Base-by-base conservation (phyloP, 2,797 vertebrate genomes). In the Crocidura indochinensis region DNA sequence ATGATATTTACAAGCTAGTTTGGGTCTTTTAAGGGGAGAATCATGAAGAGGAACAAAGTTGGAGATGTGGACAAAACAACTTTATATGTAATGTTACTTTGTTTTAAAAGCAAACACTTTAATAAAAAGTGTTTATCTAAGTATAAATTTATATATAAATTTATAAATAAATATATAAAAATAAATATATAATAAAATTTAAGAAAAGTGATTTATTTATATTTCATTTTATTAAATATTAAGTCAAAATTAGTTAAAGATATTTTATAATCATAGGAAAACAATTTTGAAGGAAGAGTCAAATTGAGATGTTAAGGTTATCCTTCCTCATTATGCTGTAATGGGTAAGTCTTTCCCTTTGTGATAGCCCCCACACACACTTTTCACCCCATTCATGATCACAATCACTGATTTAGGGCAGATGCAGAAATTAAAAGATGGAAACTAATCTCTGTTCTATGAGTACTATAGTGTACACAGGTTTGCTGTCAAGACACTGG, bases 201-300 rank as follows among this genome's bases (percentile, higher is more conserved):
- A 38, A 38, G 38, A 38, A 38, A 38, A 38, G 24, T 64, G 31
- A 53, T 84, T 29, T 31, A 84, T 7, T 68, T 85, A 19, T 89
- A 64, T 64, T 64, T 27, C 12, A 15, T 49, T 60, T 46, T 79
- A 46, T 38, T 62, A 86, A 78, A 74, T 27, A 46, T 74, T 29
- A 15, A 80, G 31, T 74, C 64, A 62, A 62, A 31, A 64, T 12
- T 79, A 87, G 26, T 15, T 93, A 67, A 86, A 67, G 53, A 53
- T 53, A 5, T 56, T 60, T 10, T 60, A 60, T 60, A 20, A 60
- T 75, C n/a, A 15, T 15, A n/a, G 60, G 15, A 46, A 79, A 56
- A 31, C 17, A 69, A 22, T 79, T 87, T 79, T 91, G 67, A 62
- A 38, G n/a, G 67, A 24, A 78, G 46, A 49, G 38, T 74, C 4